Evolutionary conservation across 2,888 invertebrate species (phyloP), one percentile per base, ranked within the genome.

Genomic region (Caenorhabditis japonica): DNA sequence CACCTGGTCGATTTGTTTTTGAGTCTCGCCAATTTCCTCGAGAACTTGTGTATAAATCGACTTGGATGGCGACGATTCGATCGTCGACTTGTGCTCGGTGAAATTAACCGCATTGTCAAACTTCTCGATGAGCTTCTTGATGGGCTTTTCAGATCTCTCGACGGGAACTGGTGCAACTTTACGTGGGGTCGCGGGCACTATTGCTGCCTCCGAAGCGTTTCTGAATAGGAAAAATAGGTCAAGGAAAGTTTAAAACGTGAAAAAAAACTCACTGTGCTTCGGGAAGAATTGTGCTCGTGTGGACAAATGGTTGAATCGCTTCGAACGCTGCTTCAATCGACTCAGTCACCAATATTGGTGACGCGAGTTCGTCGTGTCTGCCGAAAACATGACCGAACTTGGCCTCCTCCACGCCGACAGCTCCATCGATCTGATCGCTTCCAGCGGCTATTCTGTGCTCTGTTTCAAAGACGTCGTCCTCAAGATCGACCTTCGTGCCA

Each of bases 91-190:
- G 30, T 70, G 55, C 21, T 66, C 73, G 4, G 41, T 36, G 27
- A 68, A 66, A 39, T 60, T 66, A n/a, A 73, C 56, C 17, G 51
- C 47, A 10, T 53, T 60, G 36, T 73, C 73, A 17, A 73, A 73
- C 30, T 73, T 73, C 19, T 73, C 73, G 41, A 73, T 73, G 33
- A 73, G 60, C 15, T 66, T 36, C 27, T 53, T 62, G 44, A 73
- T 73, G 27, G 61, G 56, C 33, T 41, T 25, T 15, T 39, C 44
- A 33, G 53, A 25, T n/a, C 36, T 19, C 55, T 58, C 52, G 1
- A 53, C 64, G 3, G 43, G 3, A 34, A 27, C n/a, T 43, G 55
- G 43, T 23, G 58, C 46, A 41, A 55, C 64, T 56, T 64, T 64
- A 3, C 55, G 64, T 19, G 56, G 56, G 56, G 66, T 41, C 56